Percentiles rank a stretch among this genome's conserved stretches.
Conservation (phyloP, 1,140 invertebrate species). For the Reticulitermes speratus region DNA sequence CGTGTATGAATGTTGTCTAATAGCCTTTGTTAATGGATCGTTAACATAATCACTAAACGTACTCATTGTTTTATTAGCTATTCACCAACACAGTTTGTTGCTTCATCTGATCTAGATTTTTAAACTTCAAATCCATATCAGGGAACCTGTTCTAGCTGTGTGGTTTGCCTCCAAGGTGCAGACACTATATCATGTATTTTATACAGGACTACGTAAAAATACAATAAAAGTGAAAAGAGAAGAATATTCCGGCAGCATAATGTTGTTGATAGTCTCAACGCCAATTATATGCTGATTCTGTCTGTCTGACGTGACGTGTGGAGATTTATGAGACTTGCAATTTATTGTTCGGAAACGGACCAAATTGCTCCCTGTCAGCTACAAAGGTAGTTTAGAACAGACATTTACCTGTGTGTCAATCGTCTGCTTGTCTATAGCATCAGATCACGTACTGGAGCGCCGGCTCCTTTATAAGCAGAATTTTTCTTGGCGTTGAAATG, state of each 20-base stretch:
- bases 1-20: neutral
- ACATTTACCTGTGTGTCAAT: neutral
- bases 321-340: neutral
- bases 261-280: neutral
- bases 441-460: neutral
- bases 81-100: neutral
- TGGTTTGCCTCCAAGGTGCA: slow-evolving; percentile 3
- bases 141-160: neutral
- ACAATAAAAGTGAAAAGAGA: neutral
- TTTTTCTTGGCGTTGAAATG: too few relatives aligned
- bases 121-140: slow-evolving; percentile 3
- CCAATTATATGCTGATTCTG: neutral
- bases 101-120: neutral
- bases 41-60: neutral
- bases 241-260: neutral
- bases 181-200: neutral
- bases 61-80: neutral
- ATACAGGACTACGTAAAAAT: neutral
- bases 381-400: neutral
- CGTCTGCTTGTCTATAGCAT: neutral
- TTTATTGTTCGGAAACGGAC: neutral
- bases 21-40: neutral
- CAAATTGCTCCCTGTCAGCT: neutral
- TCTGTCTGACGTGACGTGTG: neutral
- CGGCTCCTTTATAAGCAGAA: too few relatives aligned